Conservation (phyloP, 2,113 vertebrate species). For the Lepidothrix coronata region DNA sequence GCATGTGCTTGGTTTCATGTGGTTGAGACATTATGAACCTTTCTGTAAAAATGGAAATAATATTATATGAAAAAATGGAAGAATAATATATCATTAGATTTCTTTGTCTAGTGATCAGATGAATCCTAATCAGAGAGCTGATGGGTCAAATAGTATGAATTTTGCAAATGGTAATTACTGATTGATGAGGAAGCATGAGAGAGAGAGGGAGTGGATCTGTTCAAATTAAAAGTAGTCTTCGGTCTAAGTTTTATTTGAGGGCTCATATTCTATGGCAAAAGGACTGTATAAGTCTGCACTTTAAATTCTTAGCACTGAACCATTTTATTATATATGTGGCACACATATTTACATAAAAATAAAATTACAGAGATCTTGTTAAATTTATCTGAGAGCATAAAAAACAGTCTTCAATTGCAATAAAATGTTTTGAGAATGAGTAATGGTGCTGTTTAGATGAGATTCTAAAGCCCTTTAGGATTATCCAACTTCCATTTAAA, state of each 20-base stretch:
- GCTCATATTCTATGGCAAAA: neutral
- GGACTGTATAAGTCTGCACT: neutral
- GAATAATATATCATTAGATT: neutral
- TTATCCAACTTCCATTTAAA: constrained; percentile 56
- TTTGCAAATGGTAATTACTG: neutral
- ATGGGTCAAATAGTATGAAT: neutral
- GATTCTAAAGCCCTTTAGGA: constrained; percentile 55
- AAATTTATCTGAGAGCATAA: constrained; percentile 52
- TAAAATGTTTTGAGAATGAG: constrained; percentile 54
- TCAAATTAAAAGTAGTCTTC: neutral
- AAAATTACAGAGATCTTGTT: constrained; percentile 42
- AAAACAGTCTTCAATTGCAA: neutral
- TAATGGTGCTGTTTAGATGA: constrained; percentile 47
- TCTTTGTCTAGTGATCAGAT: neutral
- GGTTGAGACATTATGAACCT: neutral
- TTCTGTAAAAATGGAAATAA: neutral
- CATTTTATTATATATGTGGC: constrained; percentile 29
- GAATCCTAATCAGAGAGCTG: neutral
- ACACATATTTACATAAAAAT: constrained; percentile 47
- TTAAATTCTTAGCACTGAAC: neutral
- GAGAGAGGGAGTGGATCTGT: neutral
- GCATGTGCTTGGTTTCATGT: neutral
- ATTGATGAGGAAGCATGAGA: neutral
- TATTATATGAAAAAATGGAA: neutral
- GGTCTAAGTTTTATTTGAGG: neutral